Conservation (phyloP, 2,888 invertebrate genomes). For the Lissonota sp. region DNA sequence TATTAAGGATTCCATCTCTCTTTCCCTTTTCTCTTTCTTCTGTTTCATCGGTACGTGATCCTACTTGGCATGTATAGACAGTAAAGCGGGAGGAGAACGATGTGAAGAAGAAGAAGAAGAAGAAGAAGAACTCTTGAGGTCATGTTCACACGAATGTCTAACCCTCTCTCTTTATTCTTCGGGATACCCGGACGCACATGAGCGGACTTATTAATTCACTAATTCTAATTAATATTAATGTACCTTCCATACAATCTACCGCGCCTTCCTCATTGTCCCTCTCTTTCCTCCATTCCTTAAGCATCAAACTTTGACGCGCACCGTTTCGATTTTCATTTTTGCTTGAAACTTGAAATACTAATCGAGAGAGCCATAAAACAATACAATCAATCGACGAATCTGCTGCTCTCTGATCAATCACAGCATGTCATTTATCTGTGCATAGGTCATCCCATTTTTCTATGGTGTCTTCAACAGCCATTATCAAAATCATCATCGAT, state of each 20-base stretch:
- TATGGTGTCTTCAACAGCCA: neutral
- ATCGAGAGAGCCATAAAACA: neutral
- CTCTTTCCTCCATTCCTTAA: neutral
- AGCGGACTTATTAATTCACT: slow-evolving; percentile 68
- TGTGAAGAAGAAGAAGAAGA: slow-evolving; percentile 11
- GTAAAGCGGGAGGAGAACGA: slow-evolving; percentile 31
- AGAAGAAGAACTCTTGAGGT: slow-evolving; percentile 71
- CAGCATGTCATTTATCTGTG: no score
- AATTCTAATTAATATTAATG: slow-evolving; percentile 81
- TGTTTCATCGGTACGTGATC: slow-evolving; percentile 60
- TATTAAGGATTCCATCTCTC: slow-evolving; percentile 47
- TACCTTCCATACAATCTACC: slow-evolving; percentile 9
- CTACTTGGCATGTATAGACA: slow-evolving; percentile 58
- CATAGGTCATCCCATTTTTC: no score
- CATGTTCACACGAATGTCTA: slow-evolving; percentile 81
- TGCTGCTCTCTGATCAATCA: no score
- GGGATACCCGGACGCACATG: slow-evolving; percentile 54
- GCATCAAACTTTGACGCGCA: neutral
- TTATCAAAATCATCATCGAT: neutral
- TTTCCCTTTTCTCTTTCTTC: slow-evolving; percentile 54
- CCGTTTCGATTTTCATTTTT: neutral
- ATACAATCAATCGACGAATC: neutral
- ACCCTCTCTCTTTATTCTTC: slow-evolving; percentile 30
- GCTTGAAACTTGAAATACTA: neutral
- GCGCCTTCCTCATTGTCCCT: slow-evolving; percentile 1